These are phyloP conservation scores for Yponomeuta cagnagella DNA, from an alignment of 2,888 invertebrate genomes.

Conservation along the genomic window DNA sequence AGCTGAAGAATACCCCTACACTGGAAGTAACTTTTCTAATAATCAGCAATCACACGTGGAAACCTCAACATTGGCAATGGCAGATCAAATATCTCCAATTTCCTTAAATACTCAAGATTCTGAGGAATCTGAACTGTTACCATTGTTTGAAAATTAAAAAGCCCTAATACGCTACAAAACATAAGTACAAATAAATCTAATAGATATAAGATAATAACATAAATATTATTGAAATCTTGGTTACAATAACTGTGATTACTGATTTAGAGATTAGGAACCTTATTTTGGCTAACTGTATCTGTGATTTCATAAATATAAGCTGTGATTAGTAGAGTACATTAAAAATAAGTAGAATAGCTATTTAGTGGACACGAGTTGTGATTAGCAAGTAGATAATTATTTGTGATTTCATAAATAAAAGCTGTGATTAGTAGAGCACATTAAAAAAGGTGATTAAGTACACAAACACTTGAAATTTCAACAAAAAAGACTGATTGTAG, in stretches of 20 bases:
- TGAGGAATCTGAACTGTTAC: conserved; percentile 19
- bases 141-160: conserved; percentile 18
- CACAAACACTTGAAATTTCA: no score
- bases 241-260: conserved; percentile 20
- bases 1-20: conserved; percentile 19
- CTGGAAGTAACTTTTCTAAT: conserved; percentile 20
- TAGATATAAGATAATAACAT: conserved; percentile 19
- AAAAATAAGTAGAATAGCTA: conserved; percentile 18
- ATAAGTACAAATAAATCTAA: conserved; percentile 19
- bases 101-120: conserved; percentile 18
- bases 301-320: conserved; percentile 18
- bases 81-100: conserved; percentile 18
- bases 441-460: no score
- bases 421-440: conserved; percentile 12
- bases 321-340: conserved; percentile 17
- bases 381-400: conserved; percentile 16
- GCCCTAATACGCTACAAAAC: conserved; percentile 18
- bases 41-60: conserved; percentile 21
- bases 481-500: conserved; percentile 7
- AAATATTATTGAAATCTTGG: conserved; percentile 20
- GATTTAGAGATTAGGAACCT: background rate
- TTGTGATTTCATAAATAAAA: conserved; percentile 17
- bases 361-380: conserved; percentile 18
- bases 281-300: conserved; percentile 10
- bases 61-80: conserved; percentile 18